Conservation (phyloP, 2,888 invertebrate genomes). For the Archips crataeganus region DNA sequence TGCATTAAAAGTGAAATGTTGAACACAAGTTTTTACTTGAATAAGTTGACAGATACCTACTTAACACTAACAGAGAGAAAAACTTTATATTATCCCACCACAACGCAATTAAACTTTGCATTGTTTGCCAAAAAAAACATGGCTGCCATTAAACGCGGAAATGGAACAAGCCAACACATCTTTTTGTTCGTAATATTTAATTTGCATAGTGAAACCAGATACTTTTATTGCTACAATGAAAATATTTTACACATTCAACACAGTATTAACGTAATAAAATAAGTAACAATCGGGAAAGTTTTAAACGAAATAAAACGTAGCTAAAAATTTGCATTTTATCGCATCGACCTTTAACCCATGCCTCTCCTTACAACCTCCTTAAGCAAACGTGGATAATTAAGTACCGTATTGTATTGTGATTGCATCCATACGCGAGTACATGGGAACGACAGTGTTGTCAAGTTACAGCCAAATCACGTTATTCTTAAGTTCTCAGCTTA, state of each 20-base stretch:
- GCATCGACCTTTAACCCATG: constrained; percentile 3
- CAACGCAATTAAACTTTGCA: background rate
- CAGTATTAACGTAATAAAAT: no score
- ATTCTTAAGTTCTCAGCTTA: no score
- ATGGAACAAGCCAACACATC: background rate
- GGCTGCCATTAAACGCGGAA: background rate
- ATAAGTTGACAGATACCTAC: background rate
- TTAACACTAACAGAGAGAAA: background rate
- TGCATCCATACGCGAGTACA: background rate
- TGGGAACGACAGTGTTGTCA: background rate
- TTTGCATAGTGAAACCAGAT: no score
- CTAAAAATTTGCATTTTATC: constrained; percentile 2
- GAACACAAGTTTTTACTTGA: no score
- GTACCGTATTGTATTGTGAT: constrained; percentile 1
- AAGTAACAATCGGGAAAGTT: background rate
- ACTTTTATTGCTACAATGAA: no score
- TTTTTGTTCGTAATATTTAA: no score
- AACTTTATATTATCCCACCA: background rate
- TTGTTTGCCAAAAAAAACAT: background rate
- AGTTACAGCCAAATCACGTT: no score
- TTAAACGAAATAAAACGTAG: background rate
- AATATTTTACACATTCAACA: no score
- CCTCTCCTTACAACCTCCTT: background rate
- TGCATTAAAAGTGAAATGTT: no score
- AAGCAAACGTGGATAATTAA: constrained; percentile 1